Evolutionary conservation across 2,888 invertebrate genomes (phyloP), one percentile per base, ranked within the genome.

Genomic region (Dendrolimus houi): DNA sequence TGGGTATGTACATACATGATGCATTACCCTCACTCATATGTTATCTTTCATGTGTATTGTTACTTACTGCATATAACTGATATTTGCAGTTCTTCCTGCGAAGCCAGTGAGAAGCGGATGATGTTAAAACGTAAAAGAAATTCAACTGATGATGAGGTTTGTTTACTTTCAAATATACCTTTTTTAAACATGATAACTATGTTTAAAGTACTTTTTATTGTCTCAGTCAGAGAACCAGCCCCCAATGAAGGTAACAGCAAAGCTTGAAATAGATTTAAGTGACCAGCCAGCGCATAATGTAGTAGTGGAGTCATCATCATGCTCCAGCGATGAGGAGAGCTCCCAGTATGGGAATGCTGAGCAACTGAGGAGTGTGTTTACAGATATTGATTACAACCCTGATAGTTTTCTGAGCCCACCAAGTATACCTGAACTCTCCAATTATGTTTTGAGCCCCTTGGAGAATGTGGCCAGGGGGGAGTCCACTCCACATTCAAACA

Each of bases 401-500:
- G 89, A 90, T 71, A 87, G 85, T 74, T 85, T 87, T 57, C 75
- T 89, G 69, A 91, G 91, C 72, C 90, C 91, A 67, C 87, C 85
- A 14, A 88, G 89, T 75, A 75, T 87, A 75, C 75, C 87, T 70
- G 90, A 89, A 60, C 72, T 83, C 52, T 79, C 83, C 52, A 86
- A 80, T 67, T 84, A 81, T 79, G 89, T 90, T 57, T 71, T 90
- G 57, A 90, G 89, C 64, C 89, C 90, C 29, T 70, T 91, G 62
- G 89, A 91, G 66, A 90, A 90, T 87, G 88, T 90, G 57, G 81
- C 87, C n/a, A 84, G 87, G 67, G 87, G 87, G 9, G 87, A 89
- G 66, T 83, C 83, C 52, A 88, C 90, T 56, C 89, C 90, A 73
- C 89, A 89, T 68, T 85, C 88, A n/a, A 88, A 84, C 66, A 90